A percentile compares a stretch with the other conserved stretches of the same genome.
These are phyloP conservation scores for Drosophila parvula DNA, from an alignment of 1,140 invertebrate species.

Conservation along the genomic window DNA sequence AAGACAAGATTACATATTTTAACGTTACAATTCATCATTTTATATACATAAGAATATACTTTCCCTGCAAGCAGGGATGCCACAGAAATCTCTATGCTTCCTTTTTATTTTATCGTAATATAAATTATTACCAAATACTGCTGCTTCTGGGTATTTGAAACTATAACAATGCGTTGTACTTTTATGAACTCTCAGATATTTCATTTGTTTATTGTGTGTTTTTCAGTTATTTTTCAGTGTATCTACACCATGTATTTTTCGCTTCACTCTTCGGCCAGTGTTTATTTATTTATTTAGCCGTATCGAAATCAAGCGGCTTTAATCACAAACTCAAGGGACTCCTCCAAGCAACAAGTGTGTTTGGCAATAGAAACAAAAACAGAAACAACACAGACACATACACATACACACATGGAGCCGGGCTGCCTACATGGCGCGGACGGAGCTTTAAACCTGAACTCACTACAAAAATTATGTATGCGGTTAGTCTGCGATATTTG, in stretches of 20 bases:
- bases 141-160: neutral
- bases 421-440: slow-evolving; percentile 27
- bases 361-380: slow-evolving; percentile 17
- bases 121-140: neutral
- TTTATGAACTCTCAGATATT: neutral
- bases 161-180: neutral
- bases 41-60: neutral
- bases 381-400: slow-evolving; percentile 2
- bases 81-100: neutral
- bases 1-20: neutral
- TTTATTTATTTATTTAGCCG: slow-evolving; percentile 35
- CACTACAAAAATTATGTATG: slow-evolving; percentile 71
- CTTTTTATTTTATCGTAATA: too few relatives aligned
- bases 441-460: slow-evolving; percentile 70
- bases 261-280: neutral
- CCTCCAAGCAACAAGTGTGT: slow-evolving; percentile 32
- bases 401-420: neutral
- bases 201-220: neutral
- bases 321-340: slow-evolving; percentile 40
- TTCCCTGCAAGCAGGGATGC: neutral
- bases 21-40: neutral
- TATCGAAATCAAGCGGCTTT: slow-evolving; percentile 31
- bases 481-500: slow-evolving; percentile 49
- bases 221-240: neutral
- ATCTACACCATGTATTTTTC: neutral